phyloP scores from a whole-genome alignment of 2,797 vertebrate species.

The Nannoperca obscura region DNA sequence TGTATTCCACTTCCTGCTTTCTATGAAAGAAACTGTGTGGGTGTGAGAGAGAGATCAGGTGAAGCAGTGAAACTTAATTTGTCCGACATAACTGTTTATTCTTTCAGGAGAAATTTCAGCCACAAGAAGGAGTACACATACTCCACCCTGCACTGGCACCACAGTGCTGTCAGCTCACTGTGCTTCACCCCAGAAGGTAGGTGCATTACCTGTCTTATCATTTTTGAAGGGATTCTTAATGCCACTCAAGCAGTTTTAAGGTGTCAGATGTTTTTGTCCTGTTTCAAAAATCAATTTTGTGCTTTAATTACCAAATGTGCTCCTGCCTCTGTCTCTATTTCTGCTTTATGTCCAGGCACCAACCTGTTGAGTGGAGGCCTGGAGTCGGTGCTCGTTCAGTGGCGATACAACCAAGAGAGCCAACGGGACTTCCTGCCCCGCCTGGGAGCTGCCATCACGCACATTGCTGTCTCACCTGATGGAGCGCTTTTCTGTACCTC shows the following conservation, averaged over 20 bases:
- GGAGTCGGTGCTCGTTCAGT: slow-evolving; percentile 95
- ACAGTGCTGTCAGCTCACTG: slow-evolving; percentile 89
- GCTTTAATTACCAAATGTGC: not conserved
- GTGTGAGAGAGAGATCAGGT: too few relatives aligned
- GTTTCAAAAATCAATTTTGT: not conserved
- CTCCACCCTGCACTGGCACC: slow-evolving; percentile 94
- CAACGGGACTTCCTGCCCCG: slow-evolving; percentile 93
- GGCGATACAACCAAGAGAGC: slow-evolving; percentile 86
- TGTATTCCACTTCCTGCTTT: not conserved
- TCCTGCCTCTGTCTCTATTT: not conserved
- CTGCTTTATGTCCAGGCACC: slow-evolving; percentile 82
- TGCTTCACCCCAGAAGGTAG: slow-evolving; percentile 93
- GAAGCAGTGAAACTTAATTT: not conserved
- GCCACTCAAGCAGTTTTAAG: not conserved
- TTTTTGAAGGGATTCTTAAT: not conserved
- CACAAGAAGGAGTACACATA: slow-evolving; percentile 91
- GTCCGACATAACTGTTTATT: not conserved
- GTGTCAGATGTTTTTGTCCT: not conserved
- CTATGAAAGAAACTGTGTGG: not conserved
- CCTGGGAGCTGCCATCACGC: slow-evolving; percentile 90
- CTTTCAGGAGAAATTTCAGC: slow-evolving; percentile 91
- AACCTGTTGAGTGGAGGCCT: slow-evolving; percentile 92
- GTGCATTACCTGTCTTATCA: not conserved
- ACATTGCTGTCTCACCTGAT: slow-evolving; percentile 88
- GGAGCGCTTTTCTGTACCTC: slow-evolving; percentile 90